Base-by-base conservation (phyloP, 2,797 vertebrate genomes). In the Graptemys geographica region DNA sequence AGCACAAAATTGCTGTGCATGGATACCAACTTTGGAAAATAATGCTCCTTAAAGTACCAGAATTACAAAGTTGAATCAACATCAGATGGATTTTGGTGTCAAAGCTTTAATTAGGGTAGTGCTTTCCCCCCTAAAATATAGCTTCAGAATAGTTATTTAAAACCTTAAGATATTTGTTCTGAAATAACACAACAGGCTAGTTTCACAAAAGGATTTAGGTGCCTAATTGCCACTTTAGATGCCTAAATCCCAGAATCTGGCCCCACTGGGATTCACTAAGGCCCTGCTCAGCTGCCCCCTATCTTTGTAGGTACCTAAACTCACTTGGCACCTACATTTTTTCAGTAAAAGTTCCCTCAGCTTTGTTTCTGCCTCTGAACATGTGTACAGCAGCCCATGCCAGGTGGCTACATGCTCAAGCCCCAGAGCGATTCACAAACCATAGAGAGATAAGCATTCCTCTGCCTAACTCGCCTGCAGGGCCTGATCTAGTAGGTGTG, bases 41-140 rank as follows among this genome's bases (percentile, higher is more conserved):
- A 85, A 85, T 55, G 89, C 81, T 19, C 47, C 19, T 76, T 74
- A 76, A 74, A 92, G 57, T 80, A 93, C 56, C 86, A 47, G 49
- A 94, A 44, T 23, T 56, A 8, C 28, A 23, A 13, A n/a, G 0
- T 0, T 53, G 65, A 72, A 95, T 90, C 53, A 2, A 76, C 0
- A 11, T 19, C 6, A 11, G 5, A 47, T 87, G 86, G 21, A 2
- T 25, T 5, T 55, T 49, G 18, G 86, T 10, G 2, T 76, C 55
- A 47, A 13, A 21, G 23, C 78, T 90, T 92, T 74, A 79, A 69
- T 1, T 12, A 25, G 55, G 90, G 65, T 53, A 1, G 6, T 1
- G 0, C 0, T 90, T 89, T 21, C 65, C 1, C 25, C 28, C 62
- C 28, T 1, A 8, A 81, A 83, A 90, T 37, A 28, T 0, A 1